Evolutionary conservation across 92 coral and sea anemone species (phyloP), one percentile per base, ranked within the genome.

Genomic region (Phenganax marumi): DNA sequence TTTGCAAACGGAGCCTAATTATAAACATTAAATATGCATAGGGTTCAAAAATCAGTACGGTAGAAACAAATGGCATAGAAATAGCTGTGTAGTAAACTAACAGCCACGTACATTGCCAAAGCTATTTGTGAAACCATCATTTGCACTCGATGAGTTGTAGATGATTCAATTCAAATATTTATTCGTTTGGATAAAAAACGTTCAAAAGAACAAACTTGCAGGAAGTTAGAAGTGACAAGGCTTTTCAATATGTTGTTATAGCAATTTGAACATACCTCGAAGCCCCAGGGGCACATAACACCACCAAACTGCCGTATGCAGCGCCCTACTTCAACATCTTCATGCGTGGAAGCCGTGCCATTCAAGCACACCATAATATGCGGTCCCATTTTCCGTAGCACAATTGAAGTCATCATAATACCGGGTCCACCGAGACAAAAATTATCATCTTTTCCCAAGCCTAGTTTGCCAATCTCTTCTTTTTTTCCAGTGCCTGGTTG

Each of bases 361-460:
- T 96, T 84, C 33, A 96, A 87, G 73, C 99, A 96, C 55, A 73
- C 82, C 24, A 91, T 91, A 3, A 91, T 87, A 46, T 96, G 97
- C 0, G 97, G 97, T 0, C 91, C 97, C 53, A 96, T 91, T 62
- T 92, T 96, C 71, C 89, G 86, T 14, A 96, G 78, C 0, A 96
- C 97, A 64, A 92, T 89, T 19, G 97, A 63, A 68, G 92, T 96
- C 97, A 96, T 91, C 1, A 96, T 85, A 53, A 96, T 89, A 10
- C 99, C 99, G 10, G 99, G 99, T 0, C 99, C 99, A 12, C 99
- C 99, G 90, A 96, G 91, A 39, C 99, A 96, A 73, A 92, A 96
- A 77, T 96, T 96, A 61, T 96, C 99, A 8, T 94, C 93, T 8
- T 79, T 77, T 8, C 97, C 97, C 13, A 96, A 87, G 3, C 97